phyloP scores from a whole-genome alignment of 2,797 vertebrate genomes.

The Takifugu ocellatus region DNA sequence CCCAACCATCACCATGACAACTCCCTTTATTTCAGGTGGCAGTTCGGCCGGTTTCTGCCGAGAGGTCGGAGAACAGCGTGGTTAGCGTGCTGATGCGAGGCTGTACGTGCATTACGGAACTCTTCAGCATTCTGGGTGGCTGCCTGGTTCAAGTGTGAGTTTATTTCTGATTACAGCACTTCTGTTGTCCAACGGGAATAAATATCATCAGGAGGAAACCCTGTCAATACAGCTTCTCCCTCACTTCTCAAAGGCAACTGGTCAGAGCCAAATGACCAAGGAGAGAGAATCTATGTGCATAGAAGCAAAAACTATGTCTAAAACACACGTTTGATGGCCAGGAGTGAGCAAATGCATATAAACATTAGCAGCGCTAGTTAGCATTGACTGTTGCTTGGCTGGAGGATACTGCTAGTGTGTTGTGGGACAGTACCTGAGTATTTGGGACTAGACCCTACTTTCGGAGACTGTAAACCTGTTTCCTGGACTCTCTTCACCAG shows the following conservation, averaged over 20 bases:
- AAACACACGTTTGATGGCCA: conserved; percentile 23
- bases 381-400: conserved; percentile 28
- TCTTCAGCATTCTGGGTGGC: neutral
- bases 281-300: neutral
- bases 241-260: too few relatives aligned
- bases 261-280: neutral
- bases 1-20: conserved; percentile 6
- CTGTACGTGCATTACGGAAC: conserved; percentile 6
- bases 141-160: neutral
- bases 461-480: conserved; percentile 18
- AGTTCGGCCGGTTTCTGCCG: conserved; percentile 28
- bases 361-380: neutral
- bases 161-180: too few relatives aligned
- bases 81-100: conserved; percentile 46
- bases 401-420: conserved; percentile 20
- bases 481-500: conserved; percentile 14
- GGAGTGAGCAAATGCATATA: too few relatives aligned
- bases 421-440: conserved; percentile 56
- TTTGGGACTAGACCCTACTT: conserved; percentile 17
- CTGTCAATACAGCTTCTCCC: too few relatives aligned
- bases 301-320: conserved; percentile 17
- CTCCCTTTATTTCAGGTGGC: conserved; percentile 20
- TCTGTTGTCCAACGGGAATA: too few relatives aligned
- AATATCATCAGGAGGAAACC: too few relatives aligned
- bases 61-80: conserved; percentile 20